A percentile compares a stretch with the other conserved stretches of the same genome.
These are phyloP conservation scores for Hycleus phaleratus DNA, from an alignment of 1,140 invertebrate genomes.

Conservation along the genomic window DNA sequence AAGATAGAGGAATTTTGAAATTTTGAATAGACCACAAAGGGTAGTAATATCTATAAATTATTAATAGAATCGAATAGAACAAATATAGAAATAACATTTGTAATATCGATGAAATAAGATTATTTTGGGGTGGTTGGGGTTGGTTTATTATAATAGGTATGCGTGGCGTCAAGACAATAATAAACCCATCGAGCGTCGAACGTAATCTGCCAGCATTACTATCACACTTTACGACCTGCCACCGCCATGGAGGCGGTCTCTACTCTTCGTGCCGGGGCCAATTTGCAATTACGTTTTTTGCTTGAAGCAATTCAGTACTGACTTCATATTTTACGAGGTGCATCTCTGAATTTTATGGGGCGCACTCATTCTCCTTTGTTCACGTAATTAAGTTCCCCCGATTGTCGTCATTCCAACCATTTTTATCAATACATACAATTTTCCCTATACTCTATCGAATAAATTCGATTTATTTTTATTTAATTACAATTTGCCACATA, in stretches of 20 bases:
- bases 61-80: too few relatives aligned
- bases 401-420: too few relatives aligned
- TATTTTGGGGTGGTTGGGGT: too few relatives aligned
- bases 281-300: constrained; percentile 32
- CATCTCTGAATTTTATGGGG: constrained; percentile 32
- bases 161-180: constrained; percentile 21
- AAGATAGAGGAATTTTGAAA: too few relatives aligned
- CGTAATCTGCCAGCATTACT: constrained; percentile 27
- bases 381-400: constrained; percentile 31
- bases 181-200: constrained; percentile 23
- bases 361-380: constrained; percentile 29
- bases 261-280: constrained; percentile 20
- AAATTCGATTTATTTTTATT: too few relatives aligned
- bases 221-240: constrained; percentile 25
- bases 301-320: constrained; percentile 23
- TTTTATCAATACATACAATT: too few relatives aligned
- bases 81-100: too few relatives aligned
- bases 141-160: neutral
- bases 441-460: too few relatives aligned
- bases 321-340: constrained; percentile 34
- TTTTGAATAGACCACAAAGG: too few relatives aligned
- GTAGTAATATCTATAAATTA: too few relatives aligned
- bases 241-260: constrained; percentile 18
- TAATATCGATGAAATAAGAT: too few relatives aligned
- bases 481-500: too few relatives aligned